Evolutionary conservation across 35 echinoderm and acorn worm species (phyloP), one percentile per base, ranked within the genome.

Genomic region (Ophioderma brevispina): DNA sequence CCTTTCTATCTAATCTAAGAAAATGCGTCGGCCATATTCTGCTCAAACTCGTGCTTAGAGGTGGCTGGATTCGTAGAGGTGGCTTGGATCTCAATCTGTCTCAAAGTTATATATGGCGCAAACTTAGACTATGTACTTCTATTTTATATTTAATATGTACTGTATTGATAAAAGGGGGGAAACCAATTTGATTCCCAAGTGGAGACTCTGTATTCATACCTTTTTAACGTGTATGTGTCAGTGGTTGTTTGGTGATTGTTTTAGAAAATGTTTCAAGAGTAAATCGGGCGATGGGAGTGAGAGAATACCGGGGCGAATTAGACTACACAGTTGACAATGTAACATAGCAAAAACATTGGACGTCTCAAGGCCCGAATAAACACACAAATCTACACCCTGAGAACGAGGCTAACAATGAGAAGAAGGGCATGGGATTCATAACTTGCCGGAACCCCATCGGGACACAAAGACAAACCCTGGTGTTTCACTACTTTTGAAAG

Each of bases 321-420:
- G 94, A 99, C 34, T 99, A 88, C 56, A 99, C 97, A 0, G 85
- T 81, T 36, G 81, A 85, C 43, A 91, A 91, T 25, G 82, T 95
- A 63, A 99, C 97, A 18, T 99, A 94, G 88, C 97, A 99, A 76
- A n/a, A n/a, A 82, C 23, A 87, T 63, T 99, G 97, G 97, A 89
- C 91, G 0, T 81, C 90, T 13, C 84, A 93, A 34, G 95, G 94
- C 90, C 97, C 97, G 25, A 78, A 99, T 59, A 55, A 93, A 87
- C 97, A 99, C 75, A 70, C 10, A 30, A 59, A 76, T 13, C 92
- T 91, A 70, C 75, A 90, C 78, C 59, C 82, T 25, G 81, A 88
- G 33, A 87, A 93, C 31, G 76, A 86, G 37, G 79, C 38, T 23
- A 82, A 59, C n/a, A 92, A 99, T 37, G 94, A 90, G 76, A 90